Evolutionary conservation across 1,140 invertebrate species (phyloP).

Genomic region (Lycorma delicatula): DNA sequence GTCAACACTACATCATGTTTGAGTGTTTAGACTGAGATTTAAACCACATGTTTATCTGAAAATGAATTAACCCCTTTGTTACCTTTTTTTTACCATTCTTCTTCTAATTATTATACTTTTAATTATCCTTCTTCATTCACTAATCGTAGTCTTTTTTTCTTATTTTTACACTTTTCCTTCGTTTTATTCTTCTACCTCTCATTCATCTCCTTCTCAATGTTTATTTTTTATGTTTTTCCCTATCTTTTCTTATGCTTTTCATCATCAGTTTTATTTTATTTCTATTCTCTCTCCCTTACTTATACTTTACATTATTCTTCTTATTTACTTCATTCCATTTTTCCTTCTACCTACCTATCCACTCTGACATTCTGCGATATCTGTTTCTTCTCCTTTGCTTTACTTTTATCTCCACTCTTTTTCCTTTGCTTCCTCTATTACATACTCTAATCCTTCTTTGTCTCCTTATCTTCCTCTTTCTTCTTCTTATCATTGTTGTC

Average conservation of each 20-base stretch:
- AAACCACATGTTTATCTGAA: no score
- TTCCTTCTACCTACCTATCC: no score
- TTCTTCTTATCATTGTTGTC: background rate
- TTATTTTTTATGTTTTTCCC: background rate
- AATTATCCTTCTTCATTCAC: background rate
- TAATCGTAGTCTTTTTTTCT: background rate
- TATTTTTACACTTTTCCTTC: background rate
- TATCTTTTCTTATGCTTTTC: no score
- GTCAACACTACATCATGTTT: no score
- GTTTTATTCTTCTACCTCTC: background rate
- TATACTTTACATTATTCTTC: no score
- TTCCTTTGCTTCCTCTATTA: background rate
- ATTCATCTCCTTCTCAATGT: background rate
- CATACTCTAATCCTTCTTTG: background rate
- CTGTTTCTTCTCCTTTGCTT: background rate
- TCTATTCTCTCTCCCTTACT: no score
- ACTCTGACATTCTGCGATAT: background rate
- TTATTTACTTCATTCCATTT: no score
- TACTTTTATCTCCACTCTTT: background rate
- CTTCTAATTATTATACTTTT: background rate
- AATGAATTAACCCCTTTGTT: no score
- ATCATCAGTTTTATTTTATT: no score
- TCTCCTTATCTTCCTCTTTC: background rate
- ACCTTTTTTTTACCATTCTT: background rate
- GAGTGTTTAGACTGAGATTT: no score